Conservation (phyloP, 2,888 invertebrate genomes). For the Caenorhabditis imperialis region DNA sequence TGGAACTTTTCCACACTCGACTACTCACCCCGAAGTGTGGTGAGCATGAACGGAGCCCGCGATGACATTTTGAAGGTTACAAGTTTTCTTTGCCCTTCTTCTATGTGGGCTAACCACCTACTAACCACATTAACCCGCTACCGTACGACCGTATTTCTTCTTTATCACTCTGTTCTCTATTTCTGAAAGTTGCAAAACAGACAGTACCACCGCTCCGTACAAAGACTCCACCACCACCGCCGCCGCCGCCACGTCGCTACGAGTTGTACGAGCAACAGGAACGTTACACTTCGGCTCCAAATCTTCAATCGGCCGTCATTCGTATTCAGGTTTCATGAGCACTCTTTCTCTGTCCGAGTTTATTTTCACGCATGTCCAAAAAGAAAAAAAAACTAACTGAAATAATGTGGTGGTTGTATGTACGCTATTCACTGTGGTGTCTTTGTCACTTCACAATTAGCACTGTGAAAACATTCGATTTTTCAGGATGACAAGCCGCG, state of each 20-base stretch:
- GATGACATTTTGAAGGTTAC: slow-evolving; percentile 73
- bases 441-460: not conserved
- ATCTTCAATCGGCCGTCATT: slow-evolving; percentile 56
- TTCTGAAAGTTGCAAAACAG: slow-evolving; percentile 10
- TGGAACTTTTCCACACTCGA: slow-evolving; percentile 75
- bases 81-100: slow-evolving; percentile 19
- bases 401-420: slow-evolving; percentile 22
- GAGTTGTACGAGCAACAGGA: slow-evolving; percentile 43
- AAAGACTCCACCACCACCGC: slow-evolving; percentile 49
- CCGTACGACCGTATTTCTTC: slow-evolving; percentile 8
- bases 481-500: slow-evolving; percentile 73
- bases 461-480: not conserved
- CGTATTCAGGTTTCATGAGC: slow-evolving; percentile 49
- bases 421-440: slow-evolving; percentile 16
- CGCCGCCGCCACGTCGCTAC: slow-evolving; percentile 26
- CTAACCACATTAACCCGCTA: slow-evolving; percentile 5
- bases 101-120: slow-evolving; percentile 20
- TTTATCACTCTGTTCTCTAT: not conserved
- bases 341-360: slow-evolving; percentile 6
- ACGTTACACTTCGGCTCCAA: slow-evolving; percentile 54
- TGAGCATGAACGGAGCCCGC: slow-evolving; percentile 75
- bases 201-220: slow-evolving; percentile 51
- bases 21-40: slow-evolving; percentile 77
- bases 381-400: no score
- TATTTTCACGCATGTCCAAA: not conserved